Evolutionary conservation across 2,113 vertebrate species (phyloP), one percentile per base, ranked within the genome.

Genomic region (Actenoides hombroni): DNA sequence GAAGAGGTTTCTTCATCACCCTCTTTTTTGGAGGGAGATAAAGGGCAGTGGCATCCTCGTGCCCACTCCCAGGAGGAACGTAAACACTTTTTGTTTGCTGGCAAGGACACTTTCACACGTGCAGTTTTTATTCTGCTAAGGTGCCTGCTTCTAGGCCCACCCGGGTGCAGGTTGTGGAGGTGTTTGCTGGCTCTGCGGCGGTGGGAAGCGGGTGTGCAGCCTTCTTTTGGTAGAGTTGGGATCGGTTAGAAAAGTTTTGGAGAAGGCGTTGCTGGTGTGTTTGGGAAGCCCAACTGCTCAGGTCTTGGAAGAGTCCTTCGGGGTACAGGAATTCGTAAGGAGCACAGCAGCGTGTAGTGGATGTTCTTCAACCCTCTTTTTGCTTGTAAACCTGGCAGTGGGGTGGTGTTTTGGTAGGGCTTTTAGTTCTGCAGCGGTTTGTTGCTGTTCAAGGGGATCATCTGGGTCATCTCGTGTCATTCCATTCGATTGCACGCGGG

Each of bases 181-280:
- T 3, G 11, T 42, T 39, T 11, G 37, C 11, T 15, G 17, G 16
- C 24, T 85, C 31, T 8, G 68, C 11, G 24, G 11, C 25, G 49
- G 26, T 53, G 25, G 40, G 51, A 7, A 54, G 57, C 1, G 6
- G 63, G 87, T 4, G 2, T 13, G 10, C 7, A 2, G 61, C 3
- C 1, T 44, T 78, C 29, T 40, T 56, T 35, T 6, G 63, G 25
- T 35, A 3, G 40, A 16, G 46, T 9, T 35, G n/a, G 54, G 18
- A 13, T 4, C 1, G 1, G 16, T 48, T 28, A 6, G 54, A 4
- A 16, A 18, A 83, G 48, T 10, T 78, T 53, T 15, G 0, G 35
- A 6, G 28, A 37, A 37, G 61, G 46, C 57, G 56, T 3, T 0
- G 4, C 9, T 37, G 5, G 59, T 9, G 37, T 3, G 12, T 39